Conservation (phyloP, 2,113 vertebrate genomes). For the Epinephelus moara region DNA sequence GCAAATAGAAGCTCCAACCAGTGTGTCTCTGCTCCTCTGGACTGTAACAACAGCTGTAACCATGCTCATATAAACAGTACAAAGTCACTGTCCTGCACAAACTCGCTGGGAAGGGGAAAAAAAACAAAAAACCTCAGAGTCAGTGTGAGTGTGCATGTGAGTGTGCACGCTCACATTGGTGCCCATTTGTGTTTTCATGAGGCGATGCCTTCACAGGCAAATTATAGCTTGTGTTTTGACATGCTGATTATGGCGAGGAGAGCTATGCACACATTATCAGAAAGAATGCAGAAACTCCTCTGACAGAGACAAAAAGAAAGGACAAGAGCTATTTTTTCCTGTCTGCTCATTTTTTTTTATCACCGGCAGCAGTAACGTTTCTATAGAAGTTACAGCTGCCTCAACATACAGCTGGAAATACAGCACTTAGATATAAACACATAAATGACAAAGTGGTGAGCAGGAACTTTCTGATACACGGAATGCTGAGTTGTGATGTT, state of each 20-base stretch:
- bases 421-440: not conserved
- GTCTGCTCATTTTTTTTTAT: slow-evolving; percentile 28
- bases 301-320: slow-evolving; percentile 40
- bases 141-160: not conserved
- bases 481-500: not conserved
- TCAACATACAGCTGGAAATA: not conserved
- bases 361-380: slow-evolving; percentile 1
- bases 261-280: slow-evolving; percentile 58
- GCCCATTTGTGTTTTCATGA: slow-evolving; percentile 35
- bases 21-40: slow-evolving; percentile 5
- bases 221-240: slow-evolving; percentile 69
- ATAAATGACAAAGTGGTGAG: not conserved
- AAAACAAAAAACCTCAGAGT: not conserved
- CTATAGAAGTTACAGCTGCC: not conserved
- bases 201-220: slow-evolving; percentile 56
- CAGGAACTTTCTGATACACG: not conserved
- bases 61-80: slow-evolving; percentile 11
- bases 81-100: slow-evolving; percentile 8
- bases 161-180: not conserved
- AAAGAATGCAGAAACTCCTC: slow-evolving; percentile 66
- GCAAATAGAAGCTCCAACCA: slow-evolving; percentile 13
- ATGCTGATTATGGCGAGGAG: slow-evolving; percentile 61
- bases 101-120: not conserved
- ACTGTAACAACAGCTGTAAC: slow-evolving; percentile 29
- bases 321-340: slow-evolving; percentile 36